These are phyloP conservation scores for Therioaphis trifolii DNA, from an alignment of 2,888 invertebrate genomes.

Conservation along the genomic window DNA sequence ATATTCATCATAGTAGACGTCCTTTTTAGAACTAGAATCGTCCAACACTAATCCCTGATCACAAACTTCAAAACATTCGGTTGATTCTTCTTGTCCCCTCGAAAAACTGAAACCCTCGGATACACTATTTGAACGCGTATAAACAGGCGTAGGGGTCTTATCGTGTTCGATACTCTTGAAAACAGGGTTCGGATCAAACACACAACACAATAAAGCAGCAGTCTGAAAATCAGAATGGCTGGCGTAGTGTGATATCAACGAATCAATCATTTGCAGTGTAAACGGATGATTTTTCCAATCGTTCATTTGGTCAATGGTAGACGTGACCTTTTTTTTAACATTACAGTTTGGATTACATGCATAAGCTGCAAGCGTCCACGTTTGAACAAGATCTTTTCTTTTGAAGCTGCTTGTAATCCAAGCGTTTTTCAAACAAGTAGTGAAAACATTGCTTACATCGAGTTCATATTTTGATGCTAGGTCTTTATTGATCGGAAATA, in stretches of 20 bases:
- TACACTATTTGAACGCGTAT: conserved; percentile 46
- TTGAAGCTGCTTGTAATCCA: conserved; percentile 79
- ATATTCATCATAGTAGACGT: conserved; percentile 70
- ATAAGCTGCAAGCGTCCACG: conserved; percentile 86
- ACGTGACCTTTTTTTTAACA: conserved; percentile 53
- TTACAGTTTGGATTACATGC: conserved; percentile 67
- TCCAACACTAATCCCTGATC: conserved; percentile 52
- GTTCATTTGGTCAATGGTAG: conserved; percentile 69
- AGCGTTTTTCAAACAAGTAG: conserved; percentile 80
- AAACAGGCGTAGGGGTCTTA: conserved; percentile 39
- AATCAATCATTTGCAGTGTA: conserved; percentile 84
- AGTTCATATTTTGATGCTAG: conserved; percentile 85
- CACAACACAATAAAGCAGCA: conserved; percentile 91
- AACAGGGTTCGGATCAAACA: conserved; percentile 72
- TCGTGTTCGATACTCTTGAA: conserved; percentile 54
- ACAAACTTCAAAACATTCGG: conserved; percentile 58
- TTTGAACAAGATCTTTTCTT: conserved; percentile 84
- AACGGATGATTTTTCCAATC: conserved; percentile 84
- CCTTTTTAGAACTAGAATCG: conserved; percentile 36
- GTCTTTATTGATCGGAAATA: conserved; percentile 83
- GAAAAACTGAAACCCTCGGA: conserved; percentile 50
- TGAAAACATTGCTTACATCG: conserved; percentile 54
- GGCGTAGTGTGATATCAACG: conserved; percentile 83
- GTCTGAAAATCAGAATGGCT: conserved; percentile 93
- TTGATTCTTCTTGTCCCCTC: conserved; percentile 54